These are phyloP conservation scores for Mizuhopecten yessoensis DNA, from an alignment of 1,140 invertebrate genomes.

Conservation along the genomic window DNA sequence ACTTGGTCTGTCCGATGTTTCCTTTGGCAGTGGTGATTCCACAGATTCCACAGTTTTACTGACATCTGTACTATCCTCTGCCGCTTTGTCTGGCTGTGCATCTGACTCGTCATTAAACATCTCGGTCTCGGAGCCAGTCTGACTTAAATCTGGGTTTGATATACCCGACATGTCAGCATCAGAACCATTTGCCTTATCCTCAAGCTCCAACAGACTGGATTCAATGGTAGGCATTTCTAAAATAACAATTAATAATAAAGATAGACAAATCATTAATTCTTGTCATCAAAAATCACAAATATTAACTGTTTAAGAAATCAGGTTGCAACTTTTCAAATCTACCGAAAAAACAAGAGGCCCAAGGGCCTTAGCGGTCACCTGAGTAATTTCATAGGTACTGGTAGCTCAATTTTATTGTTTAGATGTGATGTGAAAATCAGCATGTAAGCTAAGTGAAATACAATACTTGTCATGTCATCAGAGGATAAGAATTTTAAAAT, in stretches of 20 bases:
- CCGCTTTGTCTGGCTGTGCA: not conserved
- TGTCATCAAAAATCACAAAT: no score
- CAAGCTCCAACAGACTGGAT: not conserved
- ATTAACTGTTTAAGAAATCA: no score
- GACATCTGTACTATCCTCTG: not conserved
- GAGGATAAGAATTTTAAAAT: no score
- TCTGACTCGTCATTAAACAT: not conserved
- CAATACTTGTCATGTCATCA: no score
- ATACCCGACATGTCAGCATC: conserved; percentile 5
- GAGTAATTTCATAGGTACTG: no score
- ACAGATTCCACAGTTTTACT: conserved; percentile 15
- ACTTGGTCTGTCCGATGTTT: conserved; percentile 37
- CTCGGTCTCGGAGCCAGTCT: conserved; percentile 1
- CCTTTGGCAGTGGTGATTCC: not conserved
- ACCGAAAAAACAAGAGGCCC: no score
- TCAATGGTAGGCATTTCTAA: conserved; percentile 1
- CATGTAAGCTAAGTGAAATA: no score
- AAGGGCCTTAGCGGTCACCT: no score
- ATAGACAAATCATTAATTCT: no score
- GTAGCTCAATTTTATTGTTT: no score
- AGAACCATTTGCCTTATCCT: not conserved
- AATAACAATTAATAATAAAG: not conserved
- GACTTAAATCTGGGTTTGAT: conserved; percentile 12
- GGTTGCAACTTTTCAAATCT: no score
- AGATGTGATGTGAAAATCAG: no score